Evolutionary conservation across 2,113 vertebrate genomes (phyloP).

Genomic region (Etheostoma spectabile): DNA sequence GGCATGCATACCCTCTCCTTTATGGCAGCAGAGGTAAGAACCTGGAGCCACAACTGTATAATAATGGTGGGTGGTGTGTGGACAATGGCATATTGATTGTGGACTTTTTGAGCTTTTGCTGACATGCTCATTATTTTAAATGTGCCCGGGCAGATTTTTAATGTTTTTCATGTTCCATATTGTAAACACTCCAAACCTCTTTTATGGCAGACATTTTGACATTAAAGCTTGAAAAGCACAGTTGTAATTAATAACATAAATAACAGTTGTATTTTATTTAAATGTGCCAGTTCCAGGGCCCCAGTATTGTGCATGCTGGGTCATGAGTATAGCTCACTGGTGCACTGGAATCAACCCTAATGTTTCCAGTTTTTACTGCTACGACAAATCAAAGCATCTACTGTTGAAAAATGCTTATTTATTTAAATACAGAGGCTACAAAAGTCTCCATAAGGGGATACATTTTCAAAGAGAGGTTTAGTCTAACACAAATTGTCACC

Average conservation of each 20-base stretch:
- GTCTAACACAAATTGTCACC: not conserved
- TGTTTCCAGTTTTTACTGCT: not conserved
- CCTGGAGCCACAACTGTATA: not conserved
- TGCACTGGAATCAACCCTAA: no score
- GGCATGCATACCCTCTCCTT: conserved; percentile 96
- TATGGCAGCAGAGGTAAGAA: conserved; percentile 96
- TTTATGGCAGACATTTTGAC: not conserved
- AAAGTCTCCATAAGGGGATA: not conserved
- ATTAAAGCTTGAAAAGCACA: not conserved
- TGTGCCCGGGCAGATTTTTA: not conserved
- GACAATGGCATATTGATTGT: not conserved
- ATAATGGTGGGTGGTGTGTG: not conserved
- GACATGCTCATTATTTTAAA: not conserved
- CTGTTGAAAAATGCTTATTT: not conserved
- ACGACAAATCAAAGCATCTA: not conserved
- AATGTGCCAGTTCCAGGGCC: not conserved
- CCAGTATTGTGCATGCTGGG: not conserved
- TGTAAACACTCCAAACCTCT: not conserved
- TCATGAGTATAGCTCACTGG: not conserved
- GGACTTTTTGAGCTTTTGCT: not conserved
- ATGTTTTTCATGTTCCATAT: not conserved
- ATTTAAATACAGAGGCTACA: not conserved
- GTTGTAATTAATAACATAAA: not conserved
- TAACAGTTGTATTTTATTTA: not conserved
- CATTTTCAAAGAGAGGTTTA: not conserved